phyloP scores from a whole-genome alignment of 2,888 invertebrate species.

The Psylliodes chrysocephalus region DNA sequence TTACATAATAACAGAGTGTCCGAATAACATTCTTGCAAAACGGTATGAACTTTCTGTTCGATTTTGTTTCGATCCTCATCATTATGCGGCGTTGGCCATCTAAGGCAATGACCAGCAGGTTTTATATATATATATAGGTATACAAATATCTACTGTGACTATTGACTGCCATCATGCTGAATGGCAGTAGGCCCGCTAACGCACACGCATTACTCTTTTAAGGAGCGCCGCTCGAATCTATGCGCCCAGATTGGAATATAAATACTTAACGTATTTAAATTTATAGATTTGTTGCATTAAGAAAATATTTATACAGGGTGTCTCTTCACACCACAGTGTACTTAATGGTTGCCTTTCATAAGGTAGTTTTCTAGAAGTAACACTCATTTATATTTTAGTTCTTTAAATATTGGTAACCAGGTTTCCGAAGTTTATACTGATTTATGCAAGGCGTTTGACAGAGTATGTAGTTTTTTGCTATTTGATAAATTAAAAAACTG shows the following conservation, averaged over 20 bases:
- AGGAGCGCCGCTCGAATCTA: slow-evolving; percentile 18
- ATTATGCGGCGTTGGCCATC: slow-evolving; percentile 15
- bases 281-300: too few relatives aligned
- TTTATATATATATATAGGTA: too few relatives aligned
- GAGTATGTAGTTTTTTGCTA: too few relatives aligned
- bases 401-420: too few relatives aligned
- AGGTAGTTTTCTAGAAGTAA: too few relatives aligned
- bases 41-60: slow-evolving; percentile 5
- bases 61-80: slow-evolving; percentile 6
- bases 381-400: too few relatives aligned
- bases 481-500: too few relatives aligned
- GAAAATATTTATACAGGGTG: too few relatives aligned
- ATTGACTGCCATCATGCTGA: background rate
- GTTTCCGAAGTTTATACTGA: too few relatives aligned
- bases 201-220: slow-evolving; percentile 22
- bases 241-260: background rate
- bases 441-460: too few relatives aligned
- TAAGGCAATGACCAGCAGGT: slow-evolving; percentile 21
- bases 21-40: slow-evolving; percentile 1
- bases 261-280: background rate
- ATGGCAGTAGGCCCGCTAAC: background rate
- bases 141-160: background rate
- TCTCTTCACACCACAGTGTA: too few relatives aligned
- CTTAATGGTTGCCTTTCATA: too few relatives aligned
- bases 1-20: background rate